These are phyloP conservation scores for Butastur rufipennis DNA, from an alignment of 2,113 vertebrate genomes.

Conservation along the genomic window DNA sequence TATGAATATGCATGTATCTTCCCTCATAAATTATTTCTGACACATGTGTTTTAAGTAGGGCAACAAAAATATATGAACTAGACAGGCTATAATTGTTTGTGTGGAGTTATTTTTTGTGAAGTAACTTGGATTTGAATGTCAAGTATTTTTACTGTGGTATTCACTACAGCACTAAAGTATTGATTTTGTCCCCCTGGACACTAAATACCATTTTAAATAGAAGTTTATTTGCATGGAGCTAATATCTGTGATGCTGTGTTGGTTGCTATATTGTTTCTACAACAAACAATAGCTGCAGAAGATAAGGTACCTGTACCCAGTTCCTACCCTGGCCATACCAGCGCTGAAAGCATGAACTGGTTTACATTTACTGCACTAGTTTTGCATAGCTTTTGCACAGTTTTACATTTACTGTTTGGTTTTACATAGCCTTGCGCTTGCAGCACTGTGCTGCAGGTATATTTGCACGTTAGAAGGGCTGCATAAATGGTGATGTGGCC, in stretches of 20 bases:
- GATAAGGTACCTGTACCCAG: not conserved
- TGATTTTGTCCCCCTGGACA: not conserved
- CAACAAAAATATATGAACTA: not conserved
- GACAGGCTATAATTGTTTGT: not conserved
- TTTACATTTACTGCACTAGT: not conserved
- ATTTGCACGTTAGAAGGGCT: not conserved
- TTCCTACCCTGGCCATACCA: not conserved
- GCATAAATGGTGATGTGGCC: not conserved
- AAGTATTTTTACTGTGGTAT: not conserved
- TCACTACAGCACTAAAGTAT: not conserved
- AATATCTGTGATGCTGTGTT: not conserved
- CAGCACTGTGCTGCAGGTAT: not conserved
- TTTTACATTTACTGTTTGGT: not conserved
- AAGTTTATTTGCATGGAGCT: not conserved
- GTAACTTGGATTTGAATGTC: not conserved
- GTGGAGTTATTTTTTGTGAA: not conserved
- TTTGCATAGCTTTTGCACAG: not conserved
- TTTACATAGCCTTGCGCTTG: not conserved
- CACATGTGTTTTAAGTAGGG: not conserved
- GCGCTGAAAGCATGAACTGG: not conserved
- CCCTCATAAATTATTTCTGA: conserved; percentile 61
- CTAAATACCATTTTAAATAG: not conserved
- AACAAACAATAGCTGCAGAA: not conserved
- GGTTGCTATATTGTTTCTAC: not conserved
- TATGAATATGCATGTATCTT: conserved; percentile 28